phyloP scores from a whole-genome alignment of 2,888 invertebrate genomes.

The Plemyria rubiginata region DNA sequence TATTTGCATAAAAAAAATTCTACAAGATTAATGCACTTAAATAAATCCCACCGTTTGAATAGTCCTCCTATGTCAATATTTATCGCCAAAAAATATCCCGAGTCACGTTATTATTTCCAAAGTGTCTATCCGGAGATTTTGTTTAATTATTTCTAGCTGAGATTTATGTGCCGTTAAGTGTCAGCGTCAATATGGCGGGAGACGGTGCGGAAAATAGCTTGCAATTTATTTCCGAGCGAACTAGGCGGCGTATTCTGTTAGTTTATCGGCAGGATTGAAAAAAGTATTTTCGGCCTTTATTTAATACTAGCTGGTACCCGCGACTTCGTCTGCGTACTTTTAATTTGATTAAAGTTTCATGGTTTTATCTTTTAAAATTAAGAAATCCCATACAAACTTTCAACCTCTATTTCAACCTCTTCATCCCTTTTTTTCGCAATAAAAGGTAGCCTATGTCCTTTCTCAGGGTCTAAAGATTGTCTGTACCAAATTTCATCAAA shows the following conservation, averaged over 20 bases:
- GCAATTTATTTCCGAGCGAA: constrained; percentile 66
- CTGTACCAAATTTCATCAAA: too few species aligned
- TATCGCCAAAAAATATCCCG: constrained; percentile 1
- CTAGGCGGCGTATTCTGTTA: constrained; percentile 50
- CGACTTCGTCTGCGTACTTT: too few species aligned
- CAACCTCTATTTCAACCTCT: too few species aligned
- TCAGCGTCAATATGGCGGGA: constrained; percentile 73
- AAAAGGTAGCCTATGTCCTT: too few species aligned
- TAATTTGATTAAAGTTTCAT: too few species aligned
- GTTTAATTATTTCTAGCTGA: constrained; percentile 69
- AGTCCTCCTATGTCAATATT: background rate
- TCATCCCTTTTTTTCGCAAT: too few species aligned
- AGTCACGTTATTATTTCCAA: constrained; percentile 46
- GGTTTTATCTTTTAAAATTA: too few species aligned
- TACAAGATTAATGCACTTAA: too few species aligned
- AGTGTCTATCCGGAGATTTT: constrained; percentile 55
- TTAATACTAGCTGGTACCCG: too few species aligned
- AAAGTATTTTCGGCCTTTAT: background rate
- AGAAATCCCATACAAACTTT: too few species aligned
- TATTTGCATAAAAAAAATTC: too few species aligned
- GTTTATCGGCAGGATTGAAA: constrained; percentile 13
- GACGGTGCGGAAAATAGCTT: constrained; percentile 76
- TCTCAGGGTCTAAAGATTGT: too few species aligned
- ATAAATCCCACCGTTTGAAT: background rate
- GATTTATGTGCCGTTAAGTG: constrained; percentile 75